phyloP scores from a whole-genome alignment of 2,113 vertebrate species.

The Carollia perspicillata region DNA sequence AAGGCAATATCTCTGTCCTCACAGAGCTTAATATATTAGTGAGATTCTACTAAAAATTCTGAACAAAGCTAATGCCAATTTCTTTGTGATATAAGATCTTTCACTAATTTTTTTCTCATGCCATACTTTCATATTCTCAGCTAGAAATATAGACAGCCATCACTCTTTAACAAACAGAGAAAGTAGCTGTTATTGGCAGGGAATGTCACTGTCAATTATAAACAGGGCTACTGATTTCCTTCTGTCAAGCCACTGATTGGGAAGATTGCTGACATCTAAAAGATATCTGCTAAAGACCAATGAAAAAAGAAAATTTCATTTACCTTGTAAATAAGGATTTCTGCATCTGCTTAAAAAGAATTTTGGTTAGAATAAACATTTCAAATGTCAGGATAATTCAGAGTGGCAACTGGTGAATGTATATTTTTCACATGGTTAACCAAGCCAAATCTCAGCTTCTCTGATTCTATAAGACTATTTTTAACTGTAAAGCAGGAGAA shows the following conservation, averaged over 20 bases:
- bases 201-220: background rate
- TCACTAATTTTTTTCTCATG: background rate
- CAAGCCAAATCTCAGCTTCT: background rate
- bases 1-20: background rate
- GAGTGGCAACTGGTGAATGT: background rate
- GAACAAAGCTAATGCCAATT: background rate
- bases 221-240: background rate
- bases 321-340: background rate
- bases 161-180: background rate
- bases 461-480: background rate
- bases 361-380: background rate
- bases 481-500: background rate
- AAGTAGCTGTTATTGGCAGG: background rate
- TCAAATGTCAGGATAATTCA: constrained; percentile 26
- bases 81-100: background rate
- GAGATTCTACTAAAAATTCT: background rate
- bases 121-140: background rate
- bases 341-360: background rate
- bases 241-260: background rate
- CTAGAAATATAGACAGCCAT: background rate
- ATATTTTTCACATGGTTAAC: background rate
- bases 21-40: background rate
- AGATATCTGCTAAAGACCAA: background rate
- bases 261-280: background rate
- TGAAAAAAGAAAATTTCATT: background rate